A percentile compares a stretch with the other conserved stretches of the same genome.
Evolutionary conservation across 2,888 invertebrate species (phyloP).

Genomic region (Drosophila incognita): DNA sequence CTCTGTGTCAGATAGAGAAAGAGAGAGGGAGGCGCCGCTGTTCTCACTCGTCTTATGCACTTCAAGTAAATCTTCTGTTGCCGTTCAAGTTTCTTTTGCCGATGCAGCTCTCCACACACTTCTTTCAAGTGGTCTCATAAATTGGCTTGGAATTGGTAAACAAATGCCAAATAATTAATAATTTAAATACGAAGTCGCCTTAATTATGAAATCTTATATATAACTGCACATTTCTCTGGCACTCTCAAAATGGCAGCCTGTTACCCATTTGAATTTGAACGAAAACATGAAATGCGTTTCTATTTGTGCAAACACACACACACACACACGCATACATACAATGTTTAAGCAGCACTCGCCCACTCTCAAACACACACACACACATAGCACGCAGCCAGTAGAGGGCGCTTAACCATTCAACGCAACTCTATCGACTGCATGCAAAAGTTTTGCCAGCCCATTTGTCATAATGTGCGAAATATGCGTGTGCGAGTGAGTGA

Average conservation of each 20-base stretch:
- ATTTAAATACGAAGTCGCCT: constrained; percentile 5
- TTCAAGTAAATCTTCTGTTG: constrained; percentile 17
- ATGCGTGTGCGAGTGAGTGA: constrained; percentile 3
- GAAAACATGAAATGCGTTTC: constrained; percentile 71
- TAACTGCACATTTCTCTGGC: constrained; percentile 18
- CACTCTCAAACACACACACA: constrained; percentile 20
- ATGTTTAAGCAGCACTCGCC: constrained; percentile 2
- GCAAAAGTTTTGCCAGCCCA: constrained; percentile 49
- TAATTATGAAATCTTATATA: background rate
- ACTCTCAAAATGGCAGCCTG: constrained; percentile 26
- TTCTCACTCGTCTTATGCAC: constrained; percentile 28
- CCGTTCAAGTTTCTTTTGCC: constrained; percentile 5
- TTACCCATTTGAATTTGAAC: constrained; percentile 24
- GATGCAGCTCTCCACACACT: constrained; percentile 13
- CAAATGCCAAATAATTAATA: constrained; percentile 28
- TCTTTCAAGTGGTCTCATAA: constrained; percentile 16
- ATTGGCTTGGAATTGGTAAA: constrained; percentile 19
- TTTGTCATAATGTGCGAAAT: constrained; percentile 34
- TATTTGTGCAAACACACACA: constrained; percentile 66
- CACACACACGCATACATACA: constrained; percentile 16
- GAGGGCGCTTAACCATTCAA: constrained; percentile 12
- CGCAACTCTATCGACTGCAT: constrained; percentile 36
- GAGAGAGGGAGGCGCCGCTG: background rate
- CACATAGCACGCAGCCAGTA: constrained; percentile 12
- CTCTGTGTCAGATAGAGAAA: background rate